Percentiles rank a stretch among this genome's conserved stretches.
phyloP scores from a whole-genome alignment of 2,888 invertebrate genomes.

The Drosophila maculinotata region DNA sequence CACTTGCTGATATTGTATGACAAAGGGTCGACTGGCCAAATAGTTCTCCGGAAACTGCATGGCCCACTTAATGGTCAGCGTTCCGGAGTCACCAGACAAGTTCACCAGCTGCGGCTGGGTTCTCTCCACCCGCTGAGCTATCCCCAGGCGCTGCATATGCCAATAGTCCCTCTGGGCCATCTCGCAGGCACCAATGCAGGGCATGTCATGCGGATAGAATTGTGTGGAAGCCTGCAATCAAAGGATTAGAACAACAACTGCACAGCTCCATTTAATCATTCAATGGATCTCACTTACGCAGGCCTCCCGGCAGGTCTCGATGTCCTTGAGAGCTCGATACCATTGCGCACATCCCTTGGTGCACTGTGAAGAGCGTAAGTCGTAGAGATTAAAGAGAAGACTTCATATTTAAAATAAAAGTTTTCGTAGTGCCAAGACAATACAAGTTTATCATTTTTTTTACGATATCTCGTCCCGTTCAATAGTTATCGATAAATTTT shows the following conservation, averaged over 20 bases:
- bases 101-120: conserved; percentile 63
- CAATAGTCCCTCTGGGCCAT: conserved; percentile 79
- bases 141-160: conserved; percentile 72
- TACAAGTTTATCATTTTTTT: too few relatives aligned
- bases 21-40: conserved; percentile 77
- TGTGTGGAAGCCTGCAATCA: conserved; percentile 65
- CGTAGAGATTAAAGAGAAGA: too few relatives aligned
- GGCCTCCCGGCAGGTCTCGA: conserved; percentile 91
- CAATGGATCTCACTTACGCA: conserved; percentile 89
- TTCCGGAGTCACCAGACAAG: conserved; percentile 23
- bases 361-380: conserved; percentile 87
- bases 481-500: too few relatives aligned
- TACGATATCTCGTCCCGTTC: too few relatives aligned
- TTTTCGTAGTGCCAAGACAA: too few relatives aligned
- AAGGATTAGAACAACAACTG: background rate
- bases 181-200: conserved; percentile 83
- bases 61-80: conserved; percentile 74
- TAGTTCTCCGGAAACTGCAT: conserved; percentile 76
- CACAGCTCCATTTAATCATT: background rate
- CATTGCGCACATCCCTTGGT: conserved; percentile 92
- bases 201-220: conserved; percentile 80
- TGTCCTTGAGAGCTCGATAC: conserved; percentile 88
- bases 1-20: conserved; percentile 78
- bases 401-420: too few relatives aligned
- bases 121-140: conserved; percentile 58